phyloP scores from a whole-genome alignment of 2,797 vertebrate species.

The Muscicapa striata region DNA sequence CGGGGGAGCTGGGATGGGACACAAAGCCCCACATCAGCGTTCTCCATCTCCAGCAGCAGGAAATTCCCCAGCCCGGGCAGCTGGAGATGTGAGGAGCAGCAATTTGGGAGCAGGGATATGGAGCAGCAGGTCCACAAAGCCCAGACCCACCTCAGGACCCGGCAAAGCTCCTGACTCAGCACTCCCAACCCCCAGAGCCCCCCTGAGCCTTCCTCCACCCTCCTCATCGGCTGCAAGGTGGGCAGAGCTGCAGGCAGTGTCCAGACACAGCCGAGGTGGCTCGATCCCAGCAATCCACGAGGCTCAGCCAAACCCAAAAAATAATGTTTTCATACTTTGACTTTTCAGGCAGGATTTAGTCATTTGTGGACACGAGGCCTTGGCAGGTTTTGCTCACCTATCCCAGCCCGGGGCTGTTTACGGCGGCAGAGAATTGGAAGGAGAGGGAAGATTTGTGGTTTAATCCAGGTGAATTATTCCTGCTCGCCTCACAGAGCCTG shows the following conservation, averaged over 20 bases:
- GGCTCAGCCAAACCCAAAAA: conserved; percentile 50
- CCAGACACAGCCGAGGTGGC: not conserved
- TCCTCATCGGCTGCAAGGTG: not conserved
- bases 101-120: no score
- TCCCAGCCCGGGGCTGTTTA: not conserved
- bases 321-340: conserved; percentile 49
- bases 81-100: no score
- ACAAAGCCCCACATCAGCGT: no score
- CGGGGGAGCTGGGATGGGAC: no score
- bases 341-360: conserved; percentile 65
- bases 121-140: no score
- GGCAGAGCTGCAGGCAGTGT: not conserved
- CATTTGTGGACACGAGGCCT: conserved; percentile 50
- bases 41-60: no score
- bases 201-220: not conserved
- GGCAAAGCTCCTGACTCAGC: no score
- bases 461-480: not conserved
- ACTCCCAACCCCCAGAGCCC: not conserved
- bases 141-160: no score
- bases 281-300: not conserved
- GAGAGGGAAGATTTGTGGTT: not conserved
- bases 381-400: conserved; percentile 30
- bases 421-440: not conserved
- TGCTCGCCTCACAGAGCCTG: not conserved
- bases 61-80: no score